Conservation (phyloP, 92 coral and sea anemone species). For the Metridium senile region DNA sequence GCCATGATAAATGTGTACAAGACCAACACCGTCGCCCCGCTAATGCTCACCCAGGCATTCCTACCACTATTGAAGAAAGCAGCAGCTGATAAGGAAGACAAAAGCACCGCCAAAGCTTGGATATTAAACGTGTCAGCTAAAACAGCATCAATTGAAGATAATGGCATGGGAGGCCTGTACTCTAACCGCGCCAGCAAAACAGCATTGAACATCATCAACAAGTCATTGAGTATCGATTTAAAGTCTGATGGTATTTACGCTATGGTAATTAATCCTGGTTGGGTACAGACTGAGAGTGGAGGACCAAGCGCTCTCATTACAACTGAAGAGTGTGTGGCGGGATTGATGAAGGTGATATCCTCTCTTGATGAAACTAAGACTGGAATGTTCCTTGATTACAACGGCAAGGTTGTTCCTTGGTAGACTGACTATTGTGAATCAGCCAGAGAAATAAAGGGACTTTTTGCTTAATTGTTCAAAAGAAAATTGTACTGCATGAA, state of each 20-base stretch:
- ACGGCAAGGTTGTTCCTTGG: slow-evolving; percentile 41
- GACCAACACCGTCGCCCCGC: slow-evolving; percentile 75
- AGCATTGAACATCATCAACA: slow-evolving; percentile 69
- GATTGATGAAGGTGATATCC: slow-evolving; percentile 64
- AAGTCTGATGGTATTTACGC: slow-evolving; percentile 56
- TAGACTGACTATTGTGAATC: slow-evolving; percentile 22
- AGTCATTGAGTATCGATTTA: slow-evolving; percentile 69
- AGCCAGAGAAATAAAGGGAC: no score
- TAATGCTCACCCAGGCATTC: slow-evolving; percentile 70
- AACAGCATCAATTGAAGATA: slow-evolving; percentile 45
- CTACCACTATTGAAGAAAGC: slow-evolving; percentile 69
- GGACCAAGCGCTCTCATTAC: slow-evolving; percentile 45
- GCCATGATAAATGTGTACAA: slow-evolving; percentile 61
- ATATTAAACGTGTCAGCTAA: slow-evolving; percentile 68
- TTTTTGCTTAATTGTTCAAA: no score
- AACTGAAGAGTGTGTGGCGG: slow-evolving; percentile 51
- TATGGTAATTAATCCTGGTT: slow-evolving; percentile 72
- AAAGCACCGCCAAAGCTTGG: slow-evolving; percentile 33
- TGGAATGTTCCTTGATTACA: slow-evolving; percentile 39
- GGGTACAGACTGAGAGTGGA: slow-evolving; percentile 84
- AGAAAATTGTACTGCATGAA: no score
- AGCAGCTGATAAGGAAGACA: slow-evolving; percentile 31
- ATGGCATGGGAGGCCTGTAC: slow-evolving; percentile 39
- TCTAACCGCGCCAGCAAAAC: slow-evolving; percentile 69
- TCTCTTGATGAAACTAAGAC: slow-evolving; percentile 57